A percentile compares a stretch with the other conserved stretches of the same genome.
phyloP scores from a whole-genome alignment of 2,113 vertebrate species.

The Bubalus kerabau region DNA sequence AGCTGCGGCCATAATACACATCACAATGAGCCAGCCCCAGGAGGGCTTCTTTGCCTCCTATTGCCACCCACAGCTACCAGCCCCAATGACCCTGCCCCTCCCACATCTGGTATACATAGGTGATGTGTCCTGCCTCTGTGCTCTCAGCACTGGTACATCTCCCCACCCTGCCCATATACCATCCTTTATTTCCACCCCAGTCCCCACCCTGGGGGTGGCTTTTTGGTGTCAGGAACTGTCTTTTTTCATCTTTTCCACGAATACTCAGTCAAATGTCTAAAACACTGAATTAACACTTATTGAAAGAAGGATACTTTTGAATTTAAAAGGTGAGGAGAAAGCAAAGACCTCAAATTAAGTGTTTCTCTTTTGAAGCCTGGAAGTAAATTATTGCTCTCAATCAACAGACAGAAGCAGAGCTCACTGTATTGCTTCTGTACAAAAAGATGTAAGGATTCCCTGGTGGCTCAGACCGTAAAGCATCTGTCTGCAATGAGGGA shows the following conservation, averaged over 20 bases:
- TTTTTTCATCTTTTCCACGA: background rate
- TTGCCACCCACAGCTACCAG: too few relatives aligned
- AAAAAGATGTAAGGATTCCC: background rate
- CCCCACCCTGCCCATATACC: background rate
- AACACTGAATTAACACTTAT: background rate
- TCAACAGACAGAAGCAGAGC: background rate
- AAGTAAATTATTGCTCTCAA: background rate
- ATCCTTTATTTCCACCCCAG: background rate
- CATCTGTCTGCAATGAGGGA: too few relatives aligned
- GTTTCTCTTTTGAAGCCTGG: background rate
- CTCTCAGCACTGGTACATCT: background rate
- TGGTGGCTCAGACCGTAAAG: too few relatives aligned
- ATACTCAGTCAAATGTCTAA: background rate
- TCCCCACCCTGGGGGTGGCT: background rate
- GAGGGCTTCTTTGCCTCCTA: background rate
- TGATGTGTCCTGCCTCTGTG: background rate
- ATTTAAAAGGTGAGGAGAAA: background rate
- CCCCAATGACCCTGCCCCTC: rapidly evolving
- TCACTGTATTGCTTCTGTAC: background rate
- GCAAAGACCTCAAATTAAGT: background rate
- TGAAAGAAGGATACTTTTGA: background rate
- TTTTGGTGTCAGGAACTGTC: background rate
- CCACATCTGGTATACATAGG: too few relatives aligned
- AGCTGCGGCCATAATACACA: background rate
- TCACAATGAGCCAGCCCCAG: background rate